Base-by-base conservation (phyloP, 2,113 vertebrate species). In the Sporophila hypoxantha region DNA sequence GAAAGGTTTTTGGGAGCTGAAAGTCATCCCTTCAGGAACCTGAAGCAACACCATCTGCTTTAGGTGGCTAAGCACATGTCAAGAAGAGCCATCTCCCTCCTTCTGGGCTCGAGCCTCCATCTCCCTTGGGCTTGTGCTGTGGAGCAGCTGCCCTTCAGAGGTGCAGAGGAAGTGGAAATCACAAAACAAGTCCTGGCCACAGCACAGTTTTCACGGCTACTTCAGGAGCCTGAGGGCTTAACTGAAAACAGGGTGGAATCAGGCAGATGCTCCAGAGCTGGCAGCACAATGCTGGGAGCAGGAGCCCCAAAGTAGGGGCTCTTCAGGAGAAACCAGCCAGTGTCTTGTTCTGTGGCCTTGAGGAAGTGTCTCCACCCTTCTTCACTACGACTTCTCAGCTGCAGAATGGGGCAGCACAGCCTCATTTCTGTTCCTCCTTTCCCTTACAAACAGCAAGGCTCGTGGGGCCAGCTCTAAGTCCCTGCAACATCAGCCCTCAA, bases 1-100 rank as follows among this genome's bases (percentile, higher is more conserved):
- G 83, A 95, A 95, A 86, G 85, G 81, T 78, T 95, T 94, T 92
- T 82, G 90, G 89, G 88, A 91, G 85, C 88, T 88, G 91, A 91
- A 94, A 95, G 77, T 86, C 85, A 95, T 78, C 83, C 90, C 81
- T 55, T 82, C 82, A 92, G 69, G 74, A 95, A 86, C 47, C 67
- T 94, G 92, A 94, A 94, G 81, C 67, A 93, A 20, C 74, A 87
- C 91, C 89, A 95, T 93, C 89, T 93, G 94, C 71, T 94, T 84
- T 82, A 89, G 93, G 93, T 91, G 91, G 81, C 88, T 76, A 82
- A 88, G 86, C 93, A 76, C 70, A 41, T 44, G 25, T 92, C 55
- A 82, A 76, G 92, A 88, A 82, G 37, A 90, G 60, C 70, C 70
- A 61, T 42, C 74, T 83, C 82, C 42, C 74, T 91, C 62, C 86